These are phyloP conservation scores for Hylyphantes graminicola DNA, from an alignment of 1,140 invertebrate genomes.

Conservation along the genomic window DNA sequence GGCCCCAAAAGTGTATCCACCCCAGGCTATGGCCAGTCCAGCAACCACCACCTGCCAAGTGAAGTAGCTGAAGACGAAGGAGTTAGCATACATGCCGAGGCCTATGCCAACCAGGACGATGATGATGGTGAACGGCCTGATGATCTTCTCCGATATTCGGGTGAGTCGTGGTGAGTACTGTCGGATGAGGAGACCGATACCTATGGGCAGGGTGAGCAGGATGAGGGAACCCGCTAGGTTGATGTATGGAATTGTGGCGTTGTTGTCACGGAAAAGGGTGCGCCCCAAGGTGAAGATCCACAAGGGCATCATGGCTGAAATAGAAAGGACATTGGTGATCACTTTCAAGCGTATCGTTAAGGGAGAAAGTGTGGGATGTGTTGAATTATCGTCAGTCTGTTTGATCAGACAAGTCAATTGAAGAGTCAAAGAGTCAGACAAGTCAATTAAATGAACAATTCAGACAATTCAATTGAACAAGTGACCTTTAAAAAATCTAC, in stretches of 20 bases:
- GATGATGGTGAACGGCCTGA: conserved; percentile 66
- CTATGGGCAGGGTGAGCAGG: conserved; percentile 68
- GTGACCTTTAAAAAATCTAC: too few relatives aligned
- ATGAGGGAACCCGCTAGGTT: conserved; percentile 68
- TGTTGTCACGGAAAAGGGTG: conserved; percentile 61
- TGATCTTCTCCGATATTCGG: conserved; percentile 62
- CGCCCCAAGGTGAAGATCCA: conserved; percentile 71
- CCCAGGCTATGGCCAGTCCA: conserved; percentile 70
- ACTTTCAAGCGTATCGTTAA: background rate
- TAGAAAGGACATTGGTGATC: background rate
- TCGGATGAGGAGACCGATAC: conserved; percentile 67
- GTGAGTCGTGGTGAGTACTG: conserved; percentile 62
- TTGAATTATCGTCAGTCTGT: too few relatives aligned
- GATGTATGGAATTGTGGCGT: conserved; percentile 68
- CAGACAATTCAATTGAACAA: too few relatives aligned
- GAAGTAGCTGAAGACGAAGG: conserved; percentile 71
- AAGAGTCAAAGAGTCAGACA: too few relatives aligned
- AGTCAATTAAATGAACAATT: too few relatives aligned
- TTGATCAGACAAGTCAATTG: too few relatives aligned
- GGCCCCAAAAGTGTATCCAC: conserved; percentile 71
- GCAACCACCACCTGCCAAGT: conserved; percentile 65
- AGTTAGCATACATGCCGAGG: conserved; percentile 70
- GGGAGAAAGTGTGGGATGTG: too few relatives aligned
- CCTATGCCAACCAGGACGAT: conserved; percentile 36
- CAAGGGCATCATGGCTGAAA: conserved; percentile 71